These are phyloP conservation scores for Heterohyrax brucei DNA, from an alignment of 2,797 vertebrate genomes.

Conservation along the genomic window DNA sequence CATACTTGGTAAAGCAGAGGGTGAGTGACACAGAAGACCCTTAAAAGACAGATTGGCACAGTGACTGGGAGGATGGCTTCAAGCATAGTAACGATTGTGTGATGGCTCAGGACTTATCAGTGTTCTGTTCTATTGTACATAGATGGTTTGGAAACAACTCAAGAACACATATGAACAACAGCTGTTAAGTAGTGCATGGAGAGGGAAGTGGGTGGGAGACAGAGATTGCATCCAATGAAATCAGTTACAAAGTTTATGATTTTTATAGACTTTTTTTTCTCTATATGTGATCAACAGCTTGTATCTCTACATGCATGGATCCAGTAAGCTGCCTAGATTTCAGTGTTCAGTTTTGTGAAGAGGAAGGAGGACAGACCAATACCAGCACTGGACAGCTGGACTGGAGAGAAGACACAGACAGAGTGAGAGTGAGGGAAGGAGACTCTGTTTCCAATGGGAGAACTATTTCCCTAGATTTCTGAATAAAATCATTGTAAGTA, in stretches of 20 bases:
- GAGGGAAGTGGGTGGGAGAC: neutral
- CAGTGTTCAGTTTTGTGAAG: neutral
- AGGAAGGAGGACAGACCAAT: neutral
- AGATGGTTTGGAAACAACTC: too few species aligned
- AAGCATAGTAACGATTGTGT: too few species aligned
- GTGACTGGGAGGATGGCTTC: too few species aligned
- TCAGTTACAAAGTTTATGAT: neutral
- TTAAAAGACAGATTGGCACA: too few species aligned
- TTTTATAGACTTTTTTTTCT: neutral
- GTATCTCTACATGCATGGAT: neutral
- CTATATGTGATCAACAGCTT: neutral
- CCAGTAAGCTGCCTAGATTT: neutral
- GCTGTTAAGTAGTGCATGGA: neutral
- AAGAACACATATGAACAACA: too few species aligned
- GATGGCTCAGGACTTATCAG: too few species aligned
- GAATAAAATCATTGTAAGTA: neutral
- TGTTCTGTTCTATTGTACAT: too few species aligned
- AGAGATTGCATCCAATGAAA: neutral
- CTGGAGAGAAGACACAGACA: neutral
- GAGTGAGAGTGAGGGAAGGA: neutral
- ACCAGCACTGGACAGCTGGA: neutral
- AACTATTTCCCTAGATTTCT: neutral
- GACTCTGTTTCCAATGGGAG: neutral
- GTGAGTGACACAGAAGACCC: too few species aligned
- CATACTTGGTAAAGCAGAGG: too few species aligned